Conservation (phyloP, 2,113 vertebrate genomes). For the Clarias magur region DNA sequence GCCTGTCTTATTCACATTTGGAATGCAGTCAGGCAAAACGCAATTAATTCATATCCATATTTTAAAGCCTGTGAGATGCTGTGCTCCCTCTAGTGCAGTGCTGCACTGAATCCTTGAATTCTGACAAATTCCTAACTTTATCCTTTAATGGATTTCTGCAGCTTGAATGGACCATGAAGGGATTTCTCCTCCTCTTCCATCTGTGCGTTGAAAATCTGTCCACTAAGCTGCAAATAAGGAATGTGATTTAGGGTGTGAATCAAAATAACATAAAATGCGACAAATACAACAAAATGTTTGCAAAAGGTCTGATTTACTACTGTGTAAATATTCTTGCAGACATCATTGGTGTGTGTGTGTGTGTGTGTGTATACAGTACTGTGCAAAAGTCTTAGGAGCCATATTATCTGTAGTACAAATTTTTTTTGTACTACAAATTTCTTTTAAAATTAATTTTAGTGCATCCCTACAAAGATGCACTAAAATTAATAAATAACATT, state of each 20-base stretch:
- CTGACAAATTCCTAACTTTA: background rate
- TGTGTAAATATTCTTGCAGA: background rate
- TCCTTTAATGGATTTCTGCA: background rate
- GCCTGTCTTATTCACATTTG: conserved; percentile 22
- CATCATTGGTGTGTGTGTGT: background rate
- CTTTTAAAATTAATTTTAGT: no score
- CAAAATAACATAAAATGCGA: background rate
- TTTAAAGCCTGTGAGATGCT: background rate
- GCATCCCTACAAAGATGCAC: no score
- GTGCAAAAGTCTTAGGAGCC: no score
- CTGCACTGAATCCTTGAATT: conserved; percentile 1
- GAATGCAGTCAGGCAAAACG: conserved; percentile 23
- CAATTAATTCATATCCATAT: conserved; percentile 31
- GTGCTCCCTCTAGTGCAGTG: background rate
- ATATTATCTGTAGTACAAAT: no score
- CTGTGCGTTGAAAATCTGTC: background rate
- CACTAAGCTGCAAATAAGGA: background rate
- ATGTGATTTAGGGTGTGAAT: background rate
- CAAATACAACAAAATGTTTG: background rate
- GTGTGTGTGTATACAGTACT: no score
- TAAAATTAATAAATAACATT: no score
- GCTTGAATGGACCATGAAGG: background rate
- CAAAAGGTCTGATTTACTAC: background rate
- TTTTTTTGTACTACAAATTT: no score
- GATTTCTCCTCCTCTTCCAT: background rate